Conservation (phyloP, 2,888 invertebrate species). For the Penaeus monodon region DNA sequence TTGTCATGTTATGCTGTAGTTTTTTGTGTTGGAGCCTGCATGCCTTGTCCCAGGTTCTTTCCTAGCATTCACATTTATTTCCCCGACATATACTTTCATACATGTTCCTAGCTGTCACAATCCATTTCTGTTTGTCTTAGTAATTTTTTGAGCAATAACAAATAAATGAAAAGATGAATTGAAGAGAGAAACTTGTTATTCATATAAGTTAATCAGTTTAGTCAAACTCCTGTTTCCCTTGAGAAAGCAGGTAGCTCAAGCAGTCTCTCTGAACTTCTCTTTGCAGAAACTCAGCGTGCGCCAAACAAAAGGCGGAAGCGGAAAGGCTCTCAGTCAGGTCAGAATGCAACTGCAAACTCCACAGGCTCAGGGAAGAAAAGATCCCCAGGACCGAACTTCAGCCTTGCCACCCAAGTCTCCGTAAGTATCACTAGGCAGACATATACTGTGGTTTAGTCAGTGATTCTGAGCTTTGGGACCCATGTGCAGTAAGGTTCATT, state of each 20-base stretch:
- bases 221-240: too few relatives aligned
- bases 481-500: slow-evolving; percentile 27
- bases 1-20: too few relatives aligned
- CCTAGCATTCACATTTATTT: too few relatives aligned
- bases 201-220: too few relatives aligned
- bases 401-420: slow-evolving; percentile 90
- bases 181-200: too few relatives aligned
- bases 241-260: not conserved
- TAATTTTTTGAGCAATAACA: too few relatives aligned
- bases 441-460: slow-evolving; percentile 30
- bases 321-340: slow-evolving; percentile 90
- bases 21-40: too few relatives aligned
- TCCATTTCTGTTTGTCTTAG: too few relatives aligned
- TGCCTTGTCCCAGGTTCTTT: too few relatives aligned
- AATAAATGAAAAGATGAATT: too few relatives aligned
- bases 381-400: slow-evolving; percentile 96
- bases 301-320: slow-evolving; percentile 96
- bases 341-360: slow-evolving; percentile 72
- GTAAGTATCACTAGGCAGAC: slow-evolving; percentile 52
- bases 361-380: slow-evolving; percentile 86
- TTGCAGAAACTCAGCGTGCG: slow-evolving; percentile 90
- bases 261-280: slow-evolving; percentile 52
- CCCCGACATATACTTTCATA: too few relatives aligned
- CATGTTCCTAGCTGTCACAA: too few relatives aligned
- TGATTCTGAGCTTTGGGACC: slow-evolving; percentile 26